phyloP scores from a whole-genome alignment of 2,113 vertebrate genomes.

The Megalops atlanticus region DNA sequence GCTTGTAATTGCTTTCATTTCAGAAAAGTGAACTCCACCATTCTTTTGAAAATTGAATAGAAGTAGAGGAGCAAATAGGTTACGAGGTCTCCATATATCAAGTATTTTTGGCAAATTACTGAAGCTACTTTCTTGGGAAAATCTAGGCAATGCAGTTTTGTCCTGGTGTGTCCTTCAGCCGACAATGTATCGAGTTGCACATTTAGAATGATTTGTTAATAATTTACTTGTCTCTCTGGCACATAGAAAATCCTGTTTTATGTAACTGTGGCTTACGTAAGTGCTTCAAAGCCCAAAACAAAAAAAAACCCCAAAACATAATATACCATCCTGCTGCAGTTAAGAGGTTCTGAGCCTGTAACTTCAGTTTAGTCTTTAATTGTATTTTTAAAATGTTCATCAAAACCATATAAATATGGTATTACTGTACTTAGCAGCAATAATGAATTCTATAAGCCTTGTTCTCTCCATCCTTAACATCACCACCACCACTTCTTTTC shows the following conservation, averaged over 20 bases:
- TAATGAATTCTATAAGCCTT: too few relatives aligned
- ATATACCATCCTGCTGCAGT: too few relatives aligned
- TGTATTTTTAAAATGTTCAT: too few relatives aligned
- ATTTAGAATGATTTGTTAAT: slow-evolving; percentile 5
- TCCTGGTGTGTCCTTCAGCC: slow-evolving; percentile 38
- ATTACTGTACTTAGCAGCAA: too few relatives aligned
- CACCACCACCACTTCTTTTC: too few relatives aligned
- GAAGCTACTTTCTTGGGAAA: slow-evolving; percentile 42
- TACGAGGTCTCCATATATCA: slow-evolving; percentile 37
- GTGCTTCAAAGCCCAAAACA: background rate
- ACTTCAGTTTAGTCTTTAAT: too few relatives aligned
- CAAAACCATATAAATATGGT: too few relatives aligned
- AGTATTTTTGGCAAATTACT: slow-evolving; percentile 50
- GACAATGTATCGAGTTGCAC: background rate
- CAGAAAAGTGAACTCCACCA: slow-evolving; percentile 38
- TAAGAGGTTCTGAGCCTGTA: too few relatives aligned
- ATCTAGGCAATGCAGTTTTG: slow-evolving; percentile 40
- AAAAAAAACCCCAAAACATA: background rate
- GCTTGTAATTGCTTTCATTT: slow-evolving; percentile 51
- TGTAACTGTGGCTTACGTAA: too few relatives aligned
- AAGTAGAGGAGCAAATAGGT: slow-evolving; percentile 37
- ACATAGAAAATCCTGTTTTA: background rate
- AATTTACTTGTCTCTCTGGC: background rate
- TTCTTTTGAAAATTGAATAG: slow-evolving; percentile 46
- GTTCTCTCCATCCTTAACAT: too few relatives aligned